Conservation (phyloP, 2,888 invertebrate genomes). For the Lasioglossum morio region DNA sequence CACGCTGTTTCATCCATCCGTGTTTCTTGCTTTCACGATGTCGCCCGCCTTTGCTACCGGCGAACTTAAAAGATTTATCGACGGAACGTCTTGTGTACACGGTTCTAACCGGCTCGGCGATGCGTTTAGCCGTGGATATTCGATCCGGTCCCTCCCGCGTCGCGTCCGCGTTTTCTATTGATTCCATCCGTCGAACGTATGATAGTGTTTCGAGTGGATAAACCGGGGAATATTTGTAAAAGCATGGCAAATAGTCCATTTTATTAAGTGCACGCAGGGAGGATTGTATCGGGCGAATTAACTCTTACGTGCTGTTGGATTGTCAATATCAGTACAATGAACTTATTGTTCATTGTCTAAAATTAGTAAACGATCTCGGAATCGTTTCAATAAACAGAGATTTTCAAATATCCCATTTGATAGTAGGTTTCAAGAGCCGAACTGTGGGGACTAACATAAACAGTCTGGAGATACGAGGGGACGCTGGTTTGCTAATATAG, state of each 20-base stretch:
- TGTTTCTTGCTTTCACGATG: constrained; percentile 54
- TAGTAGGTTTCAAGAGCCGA: no score
- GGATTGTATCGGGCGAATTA: neutral
- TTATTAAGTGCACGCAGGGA: neutral
- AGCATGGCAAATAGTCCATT: neutral
- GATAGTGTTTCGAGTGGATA: neutral
- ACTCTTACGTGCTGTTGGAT: neutral
- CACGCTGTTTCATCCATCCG: constrained; percentile 49
- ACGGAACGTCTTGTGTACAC: constrained; percentile 58
- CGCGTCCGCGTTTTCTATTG: neutral
- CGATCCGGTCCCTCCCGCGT: neutral
- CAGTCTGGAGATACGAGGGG: no score
- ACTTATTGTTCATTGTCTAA: no score
- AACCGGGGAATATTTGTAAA: neutral
- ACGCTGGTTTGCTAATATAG: no score
- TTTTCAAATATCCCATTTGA: no score
- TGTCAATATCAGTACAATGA: no score
- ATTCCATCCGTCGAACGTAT: neutral
- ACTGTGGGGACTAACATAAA: no score
- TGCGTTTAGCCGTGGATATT: constrained; percentile 9
- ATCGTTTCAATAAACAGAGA: no score
- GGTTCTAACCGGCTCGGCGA: neutral
- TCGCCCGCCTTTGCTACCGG: constrained; percentile 51
- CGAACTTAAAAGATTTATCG: constrained; percentile 68
- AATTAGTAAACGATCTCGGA: no score